Base-by-base conservation (phyloP, 2,888 invertebrate species). In the Meandrusa payeni region DNA sequence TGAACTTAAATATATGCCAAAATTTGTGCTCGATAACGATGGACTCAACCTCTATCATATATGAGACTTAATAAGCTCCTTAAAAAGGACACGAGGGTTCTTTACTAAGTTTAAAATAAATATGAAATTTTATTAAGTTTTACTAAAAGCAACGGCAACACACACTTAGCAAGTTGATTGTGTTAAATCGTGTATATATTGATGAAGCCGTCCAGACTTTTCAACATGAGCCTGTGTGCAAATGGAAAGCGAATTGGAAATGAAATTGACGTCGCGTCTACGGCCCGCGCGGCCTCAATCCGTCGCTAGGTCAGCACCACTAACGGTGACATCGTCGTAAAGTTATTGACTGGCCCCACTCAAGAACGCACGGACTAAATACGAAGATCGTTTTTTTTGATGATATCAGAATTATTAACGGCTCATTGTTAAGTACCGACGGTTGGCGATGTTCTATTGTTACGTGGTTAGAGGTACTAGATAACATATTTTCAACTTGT, bases 191-290 rank as follows among this genome's bases (percentile, higher is more conserved):
- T 7, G 24, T 24, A 24, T 9, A 1, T 13, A 66, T 64, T 56
- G 62, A 66, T 69, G 60, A 50, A 54, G 51, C 62, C 62, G 53
- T 57, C 55, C 59, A 66, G 64, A 66, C 59, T 64, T 61, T 58
- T 44, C 9, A 40, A 40, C 6, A 20, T 2, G 11, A 26, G 19
- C 22, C 32, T 20, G 7, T 33, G 40, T 40, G 36, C 50, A 45
- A 56, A 68, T 70, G 69, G 69, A 76, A 76, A 75, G 68, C 69
- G 66, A 76, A 73, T 69, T 73, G 69, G 64, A 73, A 72, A 67
- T 62, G 52, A 67, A 63, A 62, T 63, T 57, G 59, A 46, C 54
- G 48, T 51, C 43, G 46, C 24, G 26, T 50, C 50, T 38, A 47
- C 45, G 51, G 44, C 44, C 46, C 42, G 55, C 44, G 45, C 45